Evolutionary conservation across 2,113 vertebrate genomes (phyloP).

Genomic region (Chamaetylas fuelleborni): DNA sequence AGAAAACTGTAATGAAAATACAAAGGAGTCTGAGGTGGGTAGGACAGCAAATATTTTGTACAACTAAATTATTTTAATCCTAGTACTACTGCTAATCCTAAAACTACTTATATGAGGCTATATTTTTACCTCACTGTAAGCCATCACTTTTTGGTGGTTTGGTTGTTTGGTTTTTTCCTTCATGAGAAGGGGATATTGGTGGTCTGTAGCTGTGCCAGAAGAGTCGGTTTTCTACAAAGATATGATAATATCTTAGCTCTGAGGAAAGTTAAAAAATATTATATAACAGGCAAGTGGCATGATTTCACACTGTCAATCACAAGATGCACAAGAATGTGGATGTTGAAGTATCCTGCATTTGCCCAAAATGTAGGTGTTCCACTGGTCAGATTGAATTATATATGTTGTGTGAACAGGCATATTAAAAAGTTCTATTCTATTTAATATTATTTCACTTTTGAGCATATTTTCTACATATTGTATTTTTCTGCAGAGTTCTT

Average conservation of each 20-base stretch:
- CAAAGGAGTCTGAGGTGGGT: not conserved
- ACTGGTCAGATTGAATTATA: not conserved
- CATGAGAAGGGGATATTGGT: not conserved
- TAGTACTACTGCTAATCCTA: not conserved
- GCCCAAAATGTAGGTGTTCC: not conserved
- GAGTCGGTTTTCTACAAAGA: not conserved
- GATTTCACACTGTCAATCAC: not conserved
- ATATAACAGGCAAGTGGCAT: not conserved
- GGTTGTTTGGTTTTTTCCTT: not conserved
- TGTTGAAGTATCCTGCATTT: not conserved
- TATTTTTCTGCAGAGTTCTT: slow-evolving; percentile 7
- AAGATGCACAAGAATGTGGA: not conserved
- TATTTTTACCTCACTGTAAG: not conserved
- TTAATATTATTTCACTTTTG: not conserved
- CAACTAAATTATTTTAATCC: not conserved
- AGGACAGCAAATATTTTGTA: not conserved
- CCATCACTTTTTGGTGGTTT: not conserved
- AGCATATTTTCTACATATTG: not conserved
- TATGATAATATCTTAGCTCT: not conserved
- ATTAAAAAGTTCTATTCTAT: not conserved
- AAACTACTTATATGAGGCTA: not conserved
- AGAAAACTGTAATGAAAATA: not conserved
- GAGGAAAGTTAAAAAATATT: not conserved
- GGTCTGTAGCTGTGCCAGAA: not conserved
- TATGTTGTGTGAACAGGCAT: not conserved